These are phyloP conservation scores for Rutilus rutilus DNA, from an alignment of 2,113 vertebrate genomes.

Conservation along the genomic window DNA sequence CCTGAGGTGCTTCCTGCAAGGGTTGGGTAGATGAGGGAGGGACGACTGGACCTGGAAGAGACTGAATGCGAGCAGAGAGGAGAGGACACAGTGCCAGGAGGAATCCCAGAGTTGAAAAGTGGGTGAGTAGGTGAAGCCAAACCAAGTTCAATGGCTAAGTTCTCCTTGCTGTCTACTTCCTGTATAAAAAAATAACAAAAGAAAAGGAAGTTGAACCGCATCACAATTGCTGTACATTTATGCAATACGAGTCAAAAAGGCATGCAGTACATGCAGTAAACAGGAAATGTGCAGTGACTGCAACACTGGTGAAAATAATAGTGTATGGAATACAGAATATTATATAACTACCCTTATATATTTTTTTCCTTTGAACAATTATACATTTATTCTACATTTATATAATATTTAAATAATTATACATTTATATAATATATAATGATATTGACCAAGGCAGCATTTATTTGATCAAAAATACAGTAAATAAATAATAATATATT, in stretches of 20 bases:
- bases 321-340: not conserved
- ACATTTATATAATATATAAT: not conserved
- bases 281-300: not conserved
- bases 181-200: conserved; percentile 34
- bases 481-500: not conserved
- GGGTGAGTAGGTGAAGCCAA: conserved; percentile 59
- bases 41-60: conserved; percentile 51
- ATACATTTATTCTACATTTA: not conserved
- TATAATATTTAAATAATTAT: not conserved
- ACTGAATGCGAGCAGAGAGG: conserved; percentile 57
- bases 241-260: not conserved
- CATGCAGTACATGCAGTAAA: not conserved
- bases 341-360: not conserved
- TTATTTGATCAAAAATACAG: not conserved
- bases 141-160: conserved; percentile 67
- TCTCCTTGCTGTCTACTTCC: conserved; percentile 70
- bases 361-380: not conserved
- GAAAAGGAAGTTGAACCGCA: not conserved
- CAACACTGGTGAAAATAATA: not conserved
- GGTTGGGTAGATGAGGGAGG: conserved; percentile 40
- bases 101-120: conserved; percentile 57
- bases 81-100: conserved; percentile 56
- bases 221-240: not conserved
- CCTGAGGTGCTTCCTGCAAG: conserved; percentile 30
- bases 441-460: not conserved